These are phyloP conservation scores for Penaeus japonicus DNA, from an alignment of 1,140 invertebrate genomes.

Conservation along the genomic window DNA sequence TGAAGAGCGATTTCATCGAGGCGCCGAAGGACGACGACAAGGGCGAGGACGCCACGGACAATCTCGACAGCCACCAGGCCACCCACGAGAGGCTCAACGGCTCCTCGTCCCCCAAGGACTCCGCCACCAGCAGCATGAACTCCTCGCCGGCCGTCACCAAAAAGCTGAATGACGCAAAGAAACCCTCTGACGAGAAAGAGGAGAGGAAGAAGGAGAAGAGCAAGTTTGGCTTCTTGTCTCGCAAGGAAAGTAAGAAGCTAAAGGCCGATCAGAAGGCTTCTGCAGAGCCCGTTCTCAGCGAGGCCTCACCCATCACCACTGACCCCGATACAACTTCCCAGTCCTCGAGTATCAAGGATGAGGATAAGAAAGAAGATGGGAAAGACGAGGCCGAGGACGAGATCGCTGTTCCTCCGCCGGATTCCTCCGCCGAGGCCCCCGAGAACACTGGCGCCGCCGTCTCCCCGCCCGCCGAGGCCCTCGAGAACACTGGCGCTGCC, in stretches of 20 bases:
- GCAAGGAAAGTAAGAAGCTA: conserved; percentile 18
- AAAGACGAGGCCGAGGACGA: background rate
- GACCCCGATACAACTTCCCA: background rate
- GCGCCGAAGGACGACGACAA: background rate
- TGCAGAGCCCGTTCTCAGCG: background rate
- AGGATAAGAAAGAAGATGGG: background rate
- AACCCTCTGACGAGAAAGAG: conserved; percentile 27
- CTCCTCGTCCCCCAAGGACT: conserved; percentile 10
- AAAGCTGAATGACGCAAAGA: conserved; percentile 2
- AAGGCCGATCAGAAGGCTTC: conserved; percentile 19
- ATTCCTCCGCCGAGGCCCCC: background rate
- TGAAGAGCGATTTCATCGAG: background rate
- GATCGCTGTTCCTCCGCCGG: background rate
- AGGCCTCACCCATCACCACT: background rate
- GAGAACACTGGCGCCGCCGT: too few species aligned
- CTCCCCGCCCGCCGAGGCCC: background rate
- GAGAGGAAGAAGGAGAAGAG: conserved; percentile 38
- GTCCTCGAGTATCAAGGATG: background rate
- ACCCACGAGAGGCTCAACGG: conserved; percentile 46
- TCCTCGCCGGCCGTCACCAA: conserved; percentile 14
- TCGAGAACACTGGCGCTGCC: background rate
- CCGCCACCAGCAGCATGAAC: conserved; percentile 18
- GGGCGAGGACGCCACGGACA: background rate
- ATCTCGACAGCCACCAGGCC: conserved; percentile 3
- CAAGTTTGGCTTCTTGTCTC: conserved; percentile 33